Evolutionary conservation across 2,888 invertebrate genomes (phyloP).

Genomic region (Druceiella hillmani): DNA sequence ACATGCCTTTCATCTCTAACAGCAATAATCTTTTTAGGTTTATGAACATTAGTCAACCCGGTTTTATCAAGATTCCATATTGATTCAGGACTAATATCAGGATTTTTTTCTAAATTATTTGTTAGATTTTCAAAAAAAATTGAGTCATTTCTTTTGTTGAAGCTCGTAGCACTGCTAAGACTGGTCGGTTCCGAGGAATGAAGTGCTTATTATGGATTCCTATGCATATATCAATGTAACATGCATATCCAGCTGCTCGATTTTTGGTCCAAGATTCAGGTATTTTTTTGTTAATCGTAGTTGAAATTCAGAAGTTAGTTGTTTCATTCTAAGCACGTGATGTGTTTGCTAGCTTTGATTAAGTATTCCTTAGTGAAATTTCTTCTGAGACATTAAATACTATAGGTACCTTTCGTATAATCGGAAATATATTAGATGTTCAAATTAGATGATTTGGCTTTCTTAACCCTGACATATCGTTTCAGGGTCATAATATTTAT

Average conservation of each 20-base stretch:
- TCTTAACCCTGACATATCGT: constrained; percentile 14
- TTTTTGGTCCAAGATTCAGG: constrained; percentile 16
- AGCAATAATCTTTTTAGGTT: constrained; percentile 30
- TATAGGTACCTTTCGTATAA: constrained; percentile 15
- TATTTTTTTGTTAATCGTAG: constrained; percentile 19
- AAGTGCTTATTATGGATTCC: constrained; percentile 18
- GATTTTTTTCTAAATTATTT: constrained; percentile 18
- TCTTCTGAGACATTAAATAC: constrained; percentile 18
- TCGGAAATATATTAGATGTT: constrained; percentile 14
- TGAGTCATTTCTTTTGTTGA: too few species aligned
- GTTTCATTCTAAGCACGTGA: constrained; percentile 25
- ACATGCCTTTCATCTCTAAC: constrained; percentile 31
- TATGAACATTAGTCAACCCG: too few species aligned
- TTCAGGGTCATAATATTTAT: constrained; percentile 18
- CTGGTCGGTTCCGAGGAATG: constrained; percentile 14
- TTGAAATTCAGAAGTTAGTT: constrained; percentile 24
- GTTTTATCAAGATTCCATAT: constrained; percentile 30
- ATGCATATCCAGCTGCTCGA: constrained; percentile 15
- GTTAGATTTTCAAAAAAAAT: too few species aligned
- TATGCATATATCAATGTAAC: constrained; percentile 19
- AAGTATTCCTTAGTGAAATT: constrained; percentile 15
- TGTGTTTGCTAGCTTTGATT: constrained; percentile 19
- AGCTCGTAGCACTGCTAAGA: constrained; percentile 1
- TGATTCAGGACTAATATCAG: constrained; percentile 22
- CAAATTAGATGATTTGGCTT: constrained; percentile 11